Evolutionary conservation across 2,797 vertebrate genomes (phyloP), one percentile per base, ranked within the genome.

Genomic region (Pitangus sulphuratus): DNA sequence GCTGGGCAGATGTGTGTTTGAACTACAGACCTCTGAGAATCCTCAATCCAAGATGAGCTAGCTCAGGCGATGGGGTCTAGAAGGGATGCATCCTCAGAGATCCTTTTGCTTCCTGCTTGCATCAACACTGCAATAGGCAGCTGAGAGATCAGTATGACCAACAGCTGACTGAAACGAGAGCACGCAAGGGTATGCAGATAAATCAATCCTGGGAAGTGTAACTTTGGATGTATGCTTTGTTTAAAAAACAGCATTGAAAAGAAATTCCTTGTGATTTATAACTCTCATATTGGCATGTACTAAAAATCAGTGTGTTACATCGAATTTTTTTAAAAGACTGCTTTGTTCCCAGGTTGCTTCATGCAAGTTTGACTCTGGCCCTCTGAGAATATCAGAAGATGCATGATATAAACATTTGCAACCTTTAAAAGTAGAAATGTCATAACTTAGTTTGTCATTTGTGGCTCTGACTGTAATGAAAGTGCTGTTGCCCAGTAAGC

Each of bases 1-100:
- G 93, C 92, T 94, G 85, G 93, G 93, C 90, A 96, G 92, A 89
- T 2, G 33, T 86, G 91, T 85, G 89, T 75, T 95, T 97, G 95
- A 97, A 97, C 95, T 82, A 7, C 53, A 84, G 95, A 95, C 71
- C 84, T 56, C 65, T 48, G 75, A 92, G 92, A 70, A 87, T n/a
- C 78, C 78, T 88, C 88, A 58, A 51, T 71, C 58, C 39, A 12
- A 35, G 61, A 60, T 16, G 70, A 88, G 78, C 48, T 1, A 37
- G 75, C 61, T 72, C 69, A 83, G 77, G 80, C 26, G 1, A 9
- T 21, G n/a, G 50, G 15, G 33, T 87, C 48, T 39, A 21, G 44
- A 68, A 91, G 77, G 71, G 72, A 64, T 11, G 42, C 20, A 64
- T 42, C 60, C 91, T 92, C 58, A 37, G 71, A 87, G 65, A 85